Percentiles rank a stretch among this genome's conserved stretches.
Conservation (phyloP, 64 coral and sea anemone species). For the Stichodactyla helianthus region DNA sequence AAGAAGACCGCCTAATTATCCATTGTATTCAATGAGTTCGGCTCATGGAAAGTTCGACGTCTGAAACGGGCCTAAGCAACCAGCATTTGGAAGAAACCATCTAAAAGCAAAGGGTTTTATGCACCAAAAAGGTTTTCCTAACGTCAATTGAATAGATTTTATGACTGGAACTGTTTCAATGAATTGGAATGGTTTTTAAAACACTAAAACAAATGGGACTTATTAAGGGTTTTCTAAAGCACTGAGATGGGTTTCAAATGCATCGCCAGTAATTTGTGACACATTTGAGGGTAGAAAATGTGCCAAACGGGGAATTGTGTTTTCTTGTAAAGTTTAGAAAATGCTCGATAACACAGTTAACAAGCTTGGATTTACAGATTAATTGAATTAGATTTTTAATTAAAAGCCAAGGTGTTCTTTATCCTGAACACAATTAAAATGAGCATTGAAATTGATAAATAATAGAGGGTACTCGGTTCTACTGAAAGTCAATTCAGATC, state of each 20-base stretch:
- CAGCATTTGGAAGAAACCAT: neutral
- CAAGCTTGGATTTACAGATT: neutral
- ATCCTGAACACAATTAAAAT: neutral
- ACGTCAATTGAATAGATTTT: neutral
- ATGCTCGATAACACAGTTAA: too few species aligned
- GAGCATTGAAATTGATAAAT: neutral
- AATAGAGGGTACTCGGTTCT: neutral
- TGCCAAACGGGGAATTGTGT: too few species aligned
- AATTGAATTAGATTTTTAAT: conserved; percentile 4
- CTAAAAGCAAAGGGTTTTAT: neutral
- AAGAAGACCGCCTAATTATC: too few species aligned
- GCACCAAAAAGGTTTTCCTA: neutral
- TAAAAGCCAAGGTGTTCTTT: neutral
- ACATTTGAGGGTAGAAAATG: neutral
- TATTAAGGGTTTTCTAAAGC: neutral
- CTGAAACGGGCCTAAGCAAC: neutral
- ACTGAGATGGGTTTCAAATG: neutral
- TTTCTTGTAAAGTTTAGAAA: too few species aligned
- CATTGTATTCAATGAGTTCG: neutral
- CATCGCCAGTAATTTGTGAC: neutral
- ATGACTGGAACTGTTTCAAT: too few species aligned
- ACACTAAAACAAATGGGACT: neutral
- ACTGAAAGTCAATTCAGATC: neutral
- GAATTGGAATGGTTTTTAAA: neutral
- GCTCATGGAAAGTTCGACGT: neutral